Conservation (phyloP, 1,140 invertebrate species). For the Globodera ellingtonae region DNA sequence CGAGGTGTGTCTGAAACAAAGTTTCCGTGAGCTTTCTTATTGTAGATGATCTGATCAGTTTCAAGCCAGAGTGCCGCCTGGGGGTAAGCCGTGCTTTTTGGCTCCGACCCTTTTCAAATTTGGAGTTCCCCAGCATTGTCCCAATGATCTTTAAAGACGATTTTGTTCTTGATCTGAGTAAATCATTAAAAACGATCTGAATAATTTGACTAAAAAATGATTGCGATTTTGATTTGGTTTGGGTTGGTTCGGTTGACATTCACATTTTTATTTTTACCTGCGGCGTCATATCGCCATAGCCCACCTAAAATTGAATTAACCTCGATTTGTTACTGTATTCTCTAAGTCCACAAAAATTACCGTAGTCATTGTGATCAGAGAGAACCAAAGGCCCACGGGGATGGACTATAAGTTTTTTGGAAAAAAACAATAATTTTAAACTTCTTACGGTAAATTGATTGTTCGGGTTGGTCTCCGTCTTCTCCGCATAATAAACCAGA, state of each 20-base stretch:
- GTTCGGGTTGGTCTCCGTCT: slow-evolving; percentile 71
- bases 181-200: too few species aligned
- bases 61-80: too few species aligned
- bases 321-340: slow-evolving; percentile 73
- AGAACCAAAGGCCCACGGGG: slow-evolving; percentile 70
- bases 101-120: too few species aligned
- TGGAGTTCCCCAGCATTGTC: too few species aligned
- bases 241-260: background rate
- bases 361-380: slow-evolving; percentile 53
- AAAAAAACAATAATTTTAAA: slow-evolving; percentile 12
- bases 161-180: too few species aligned
- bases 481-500: slow-evolving; percentile 92
- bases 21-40: background rate
- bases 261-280: slow-evolving; percentile 7
- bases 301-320: slow-evolving; percentile 71
- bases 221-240: background rate
- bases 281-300: slow-evolving; percentile 52
- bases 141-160: too few species aligned
- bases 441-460: slow-evolving; percentile 55
- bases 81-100: too few species aligned
- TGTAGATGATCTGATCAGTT: too few species aligned
- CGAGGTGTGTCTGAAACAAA: slow-evolving; percentile 66
- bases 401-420: slow-evolving; percentile 44
- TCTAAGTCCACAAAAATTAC: slow-evolving; percentile 69
- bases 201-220: too few species aligned